phyloP scores from a whole-genome alignment of 2,113 vertebrate species.

The Perognathus longimembris region DNA sequence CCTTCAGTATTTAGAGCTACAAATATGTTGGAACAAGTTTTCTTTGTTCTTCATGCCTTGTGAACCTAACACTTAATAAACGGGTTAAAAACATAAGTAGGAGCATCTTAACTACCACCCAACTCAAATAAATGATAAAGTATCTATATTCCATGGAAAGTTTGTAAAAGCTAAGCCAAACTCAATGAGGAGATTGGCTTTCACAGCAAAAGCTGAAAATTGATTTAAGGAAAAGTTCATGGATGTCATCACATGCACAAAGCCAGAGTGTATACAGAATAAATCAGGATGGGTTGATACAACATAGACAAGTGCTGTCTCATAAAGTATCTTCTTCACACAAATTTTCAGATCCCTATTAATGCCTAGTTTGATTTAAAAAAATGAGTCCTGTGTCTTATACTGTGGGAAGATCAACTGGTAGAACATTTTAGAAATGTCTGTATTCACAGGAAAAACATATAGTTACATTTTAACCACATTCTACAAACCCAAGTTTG shows the following conservation, averaged over 20 bases:
- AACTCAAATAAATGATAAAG: conserved; percentile 16
- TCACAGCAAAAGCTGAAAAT: background rate
- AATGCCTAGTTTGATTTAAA: background rate
- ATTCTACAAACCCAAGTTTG: background rate
- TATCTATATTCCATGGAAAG: background rate
- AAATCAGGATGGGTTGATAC: background rate
- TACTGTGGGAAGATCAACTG: accelerated
- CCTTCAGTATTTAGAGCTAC: conserved; percentile 19
- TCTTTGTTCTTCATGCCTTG: background rate
- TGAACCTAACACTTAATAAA: background rate
- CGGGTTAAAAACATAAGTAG: background rate
- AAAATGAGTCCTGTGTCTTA: background rate
- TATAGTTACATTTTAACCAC: background rate
- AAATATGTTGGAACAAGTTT: background rate
- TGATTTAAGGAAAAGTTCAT: conserved; percentile 11
- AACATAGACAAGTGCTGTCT: too few relatives aligned
- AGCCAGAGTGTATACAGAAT: background rate
- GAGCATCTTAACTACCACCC: background rate
- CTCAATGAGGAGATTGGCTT: background rate
- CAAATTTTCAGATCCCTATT: background rate
- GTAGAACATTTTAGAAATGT: background rate
- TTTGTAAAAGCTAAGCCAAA: conserved; percentile 39
- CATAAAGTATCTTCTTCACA: background rate
- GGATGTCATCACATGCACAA: background rate
- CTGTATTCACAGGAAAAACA: background rate